Evolutionary conservation across 2,113 vertebrate genomes (phyloP), one percentile per base, ranked within the genome.

Genomic region (Chitala chitala): DNA sequence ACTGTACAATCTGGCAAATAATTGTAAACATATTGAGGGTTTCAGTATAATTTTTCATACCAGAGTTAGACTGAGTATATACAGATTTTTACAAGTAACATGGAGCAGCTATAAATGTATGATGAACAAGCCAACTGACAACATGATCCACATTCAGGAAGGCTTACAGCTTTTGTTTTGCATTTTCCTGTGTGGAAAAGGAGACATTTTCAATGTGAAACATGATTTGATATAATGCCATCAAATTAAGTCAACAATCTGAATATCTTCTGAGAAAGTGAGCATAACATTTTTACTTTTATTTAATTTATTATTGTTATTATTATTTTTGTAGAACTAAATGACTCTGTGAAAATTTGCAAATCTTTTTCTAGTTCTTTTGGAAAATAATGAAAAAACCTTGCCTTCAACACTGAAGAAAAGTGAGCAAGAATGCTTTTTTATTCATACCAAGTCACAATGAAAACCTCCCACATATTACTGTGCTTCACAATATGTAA

Each of bases 401-500:
- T 33, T 33, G 59, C 33, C 15, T 63, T 63, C 59, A 63, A 31
- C 12, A 22, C 38, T 6, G 20, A 66, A 46, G 64, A 20, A 46
- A 66, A 12, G 22, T 63, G 31, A 63, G 59, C 31, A 38, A 63
- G 31, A 63, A 33, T 38, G 29, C 5, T 13, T 38, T 20, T 20
- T 17, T 17, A 8, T 36, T 17, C 59, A 7, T 10, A 48, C 40
- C 4, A 26, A 24, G 38, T 44, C 24, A 40, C 36, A 12, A 20
- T 15, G 61, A 65, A 36, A 40, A 66, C 26, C 9, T 66, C n/a
- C 64, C 38, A 3, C 64, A 24, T 66, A 46, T 42, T 44, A 40
- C 64, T 26, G 15, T 66, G 40, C n/a, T 56, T 72, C 70, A 72
- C 38, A 58, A 38, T 31, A 59, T 6, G n/a, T 20, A 42, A 22